Evolutionary conservation across 2,113 vertebrate species (phyloP).

Genomic region (Myotis lucifugus): DNA sequence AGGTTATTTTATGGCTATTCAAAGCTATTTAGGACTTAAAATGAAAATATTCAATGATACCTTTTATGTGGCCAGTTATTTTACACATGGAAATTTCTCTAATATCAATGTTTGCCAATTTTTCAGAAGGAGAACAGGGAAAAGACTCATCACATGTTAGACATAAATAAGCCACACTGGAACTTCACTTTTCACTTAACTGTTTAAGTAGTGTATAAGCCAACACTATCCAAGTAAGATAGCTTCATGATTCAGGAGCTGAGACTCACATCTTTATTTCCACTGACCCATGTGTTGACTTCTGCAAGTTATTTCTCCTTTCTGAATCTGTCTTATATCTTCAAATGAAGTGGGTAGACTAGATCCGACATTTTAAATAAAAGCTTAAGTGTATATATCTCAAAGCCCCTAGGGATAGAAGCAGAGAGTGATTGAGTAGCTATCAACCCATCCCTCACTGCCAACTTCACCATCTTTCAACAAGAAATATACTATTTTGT

Average conservation of each 20-base stretch:
- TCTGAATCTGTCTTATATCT: neutral
- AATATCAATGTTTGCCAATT: neutral
- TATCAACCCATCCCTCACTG: rapidly evolving
- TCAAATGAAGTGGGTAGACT: neutral
- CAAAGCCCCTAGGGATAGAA: neutral
- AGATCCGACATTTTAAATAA: neutral
- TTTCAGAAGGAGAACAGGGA: neutral
- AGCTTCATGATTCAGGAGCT: neutral
- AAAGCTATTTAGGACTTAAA: conserved; percentile 14
- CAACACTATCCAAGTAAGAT: neutral
- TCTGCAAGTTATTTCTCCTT: neutral
- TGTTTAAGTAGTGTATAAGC: neutral
- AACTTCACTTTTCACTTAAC: neutral
- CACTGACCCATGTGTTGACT: neutral
- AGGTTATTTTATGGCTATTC: neutral
- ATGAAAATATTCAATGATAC: neutral
- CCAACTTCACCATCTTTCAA: neutral
- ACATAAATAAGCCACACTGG: neutral
- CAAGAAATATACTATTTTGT: neutral
- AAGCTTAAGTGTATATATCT: neutral
- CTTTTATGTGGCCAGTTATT: neutral
- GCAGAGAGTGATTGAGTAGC: neutral
- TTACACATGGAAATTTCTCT: neutral
- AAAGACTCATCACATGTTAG: neutral
- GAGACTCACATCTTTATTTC: neutral